phyloP scores from a whole-genome alignment of 2,888 invertebrate species.

The Teleogryllus oceanicus region DNA sequence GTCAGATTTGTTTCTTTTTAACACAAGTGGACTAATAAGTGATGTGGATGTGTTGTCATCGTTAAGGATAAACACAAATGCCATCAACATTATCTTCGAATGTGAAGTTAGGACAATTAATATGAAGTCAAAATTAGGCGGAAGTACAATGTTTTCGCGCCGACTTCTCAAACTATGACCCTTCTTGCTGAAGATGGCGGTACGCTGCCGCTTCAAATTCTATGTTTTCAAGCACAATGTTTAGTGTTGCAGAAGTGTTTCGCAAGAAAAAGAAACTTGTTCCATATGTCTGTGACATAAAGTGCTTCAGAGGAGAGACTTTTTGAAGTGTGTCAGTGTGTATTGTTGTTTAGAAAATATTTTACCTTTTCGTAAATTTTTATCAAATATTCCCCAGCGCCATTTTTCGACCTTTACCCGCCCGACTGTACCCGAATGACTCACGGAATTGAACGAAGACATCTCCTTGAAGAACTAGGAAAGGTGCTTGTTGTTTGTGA shows the following conservation, averaged over 20 bases:
- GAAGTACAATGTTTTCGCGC: conserved; percentile 9
- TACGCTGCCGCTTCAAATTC: conserved; percentile 18
- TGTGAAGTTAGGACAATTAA: neutral
- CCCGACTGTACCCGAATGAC: conserved; percentile 36
- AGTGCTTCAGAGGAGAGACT: neutral
- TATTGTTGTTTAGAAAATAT: conserved; percentile 18
- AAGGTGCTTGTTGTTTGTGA: conserved; percentile 38
- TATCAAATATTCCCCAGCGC: conserved; percentile 28
- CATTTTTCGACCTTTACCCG: conserved; percentile 34
- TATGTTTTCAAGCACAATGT: conserved; percentile 18
- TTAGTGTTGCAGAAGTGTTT: conserved; percentile 11
- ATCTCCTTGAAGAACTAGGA: conserved; percentile 39
- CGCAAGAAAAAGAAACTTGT: conserved; percentile 18
- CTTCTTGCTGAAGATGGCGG: conserved; percentile 18
- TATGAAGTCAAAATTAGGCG: neutral
- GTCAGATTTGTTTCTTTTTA: neutral
- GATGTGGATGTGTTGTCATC: neutral
- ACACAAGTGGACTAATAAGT: neutral
- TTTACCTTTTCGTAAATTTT: neutral
- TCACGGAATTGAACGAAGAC: conserved; percentile 38
- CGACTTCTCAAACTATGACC: conserved; percentile 8
- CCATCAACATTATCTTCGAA: neutral
- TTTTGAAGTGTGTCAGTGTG: conserved; percentile 7
- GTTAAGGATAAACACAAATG: neutral
- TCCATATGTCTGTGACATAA: conserved; percentile 18